Percentiles rank a stretch among this genome's conserved stretches.
Evolutionary conservation across 2,797 vertebrate genomes (phyloP).

Genomic region (Morus bassanus): DNA sequence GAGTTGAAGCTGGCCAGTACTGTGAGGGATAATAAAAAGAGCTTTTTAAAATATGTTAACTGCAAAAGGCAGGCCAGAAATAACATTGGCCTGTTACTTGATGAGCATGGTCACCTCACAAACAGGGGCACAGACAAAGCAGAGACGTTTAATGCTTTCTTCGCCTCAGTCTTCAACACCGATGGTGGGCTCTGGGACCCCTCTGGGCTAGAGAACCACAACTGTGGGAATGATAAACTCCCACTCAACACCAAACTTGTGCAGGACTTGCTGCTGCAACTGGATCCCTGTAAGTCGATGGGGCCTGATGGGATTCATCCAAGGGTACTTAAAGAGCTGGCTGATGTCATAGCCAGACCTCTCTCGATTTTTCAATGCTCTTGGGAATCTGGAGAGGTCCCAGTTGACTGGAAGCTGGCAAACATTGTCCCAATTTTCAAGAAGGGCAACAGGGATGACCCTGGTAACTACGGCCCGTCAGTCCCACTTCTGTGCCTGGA

Average conservation of each 20-base stretch:
- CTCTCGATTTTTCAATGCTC: not conserved
- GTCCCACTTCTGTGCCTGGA: no score
- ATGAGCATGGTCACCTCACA: not conserved
- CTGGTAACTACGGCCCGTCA: not conserved
- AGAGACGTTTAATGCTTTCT: not conserved
- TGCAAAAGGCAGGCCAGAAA: no score
- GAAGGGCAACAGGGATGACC: not conserved
- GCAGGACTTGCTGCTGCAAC: not conserved
- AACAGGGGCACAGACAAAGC: not conserved
- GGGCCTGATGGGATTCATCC: not conserved
- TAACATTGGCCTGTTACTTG: no score
- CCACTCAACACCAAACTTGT: not conserved
- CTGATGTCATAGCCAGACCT: no score
- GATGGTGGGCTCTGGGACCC: not conserved
- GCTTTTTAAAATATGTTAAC: no score
- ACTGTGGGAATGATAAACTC: not conserved
- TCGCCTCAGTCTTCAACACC: not conserved
- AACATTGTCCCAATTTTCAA: not conserved
- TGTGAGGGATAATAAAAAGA: no score
- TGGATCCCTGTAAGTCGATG: fast-evolving
- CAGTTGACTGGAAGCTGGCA: not conserved
- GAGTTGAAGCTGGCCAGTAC: not conserved
- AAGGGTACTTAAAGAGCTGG: not conserved
- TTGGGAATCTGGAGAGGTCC: no score
- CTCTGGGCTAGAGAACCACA: no score